Evolutionary conservation across 2,888 invertebrate genomes (phyloP).

Genomic region (Argynnis bischoffii): DNA sequence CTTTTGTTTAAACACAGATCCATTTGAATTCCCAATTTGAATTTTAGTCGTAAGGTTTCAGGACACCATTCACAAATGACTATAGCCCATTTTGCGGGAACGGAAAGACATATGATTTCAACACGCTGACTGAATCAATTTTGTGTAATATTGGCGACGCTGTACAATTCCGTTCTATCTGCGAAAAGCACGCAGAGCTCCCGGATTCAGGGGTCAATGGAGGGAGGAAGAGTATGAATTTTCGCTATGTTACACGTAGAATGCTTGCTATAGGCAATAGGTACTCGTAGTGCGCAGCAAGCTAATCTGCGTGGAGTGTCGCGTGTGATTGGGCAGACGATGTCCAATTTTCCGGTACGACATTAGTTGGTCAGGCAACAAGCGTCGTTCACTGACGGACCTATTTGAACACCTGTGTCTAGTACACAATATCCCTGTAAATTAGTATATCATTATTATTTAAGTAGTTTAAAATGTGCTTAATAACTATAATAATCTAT

Average conservation of each 20-base stretch:
- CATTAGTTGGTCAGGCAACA: constrained; percentile 73
- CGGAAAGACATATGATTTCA: constrained; percentile 63
- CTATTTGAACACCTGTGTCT: constrained; percentile 54
- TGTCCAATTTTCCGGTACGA: constrained; percentile 79
- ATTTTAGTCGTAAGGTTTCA: constrained; percentile 28
- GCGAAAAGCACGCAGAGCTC: constrained; percentile 46
- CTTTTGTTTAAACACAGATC: not conserved
- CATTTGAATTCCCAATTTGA: constrained; percentile 3
- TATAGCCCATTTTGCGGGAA: constrained; percentile 41
- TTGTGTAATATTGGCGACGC: constrained; percentile 49
- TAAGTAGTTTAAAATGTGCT: too few species aligned
- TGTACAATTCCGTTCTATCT: constrained; percentile 63
- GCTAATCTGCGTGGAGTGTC: constrained; percentile 81
- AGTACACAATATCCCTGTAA: constrained; percentile 27
- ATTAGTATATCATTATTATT: constrained; percentile 8
- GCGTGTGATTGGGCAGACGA: constrained; percentile 79
- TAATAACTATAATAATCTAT: too few species aligned
- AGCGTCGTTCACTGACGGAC: constrained; percentile 57
- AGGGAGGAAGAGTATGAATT: constrained; percentile 62
- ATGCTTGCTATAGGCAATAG: constrained; percentile 53
- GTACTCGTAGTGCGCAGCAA: constrained; percentile 57
- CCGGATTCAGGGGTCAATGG: constrained; percentile 63
- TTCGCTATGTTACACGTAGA: constrained; percentile 53
- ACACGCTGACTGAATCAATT: constrained; percentile 55
- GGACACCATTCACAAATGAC: constrained; percentile 23